Evolutionary conservation across 2,113 vertebrate species (phyloP), one percentile per base, ranked within the genome.

Genomic region (Caranx ignobilis): DNA sequence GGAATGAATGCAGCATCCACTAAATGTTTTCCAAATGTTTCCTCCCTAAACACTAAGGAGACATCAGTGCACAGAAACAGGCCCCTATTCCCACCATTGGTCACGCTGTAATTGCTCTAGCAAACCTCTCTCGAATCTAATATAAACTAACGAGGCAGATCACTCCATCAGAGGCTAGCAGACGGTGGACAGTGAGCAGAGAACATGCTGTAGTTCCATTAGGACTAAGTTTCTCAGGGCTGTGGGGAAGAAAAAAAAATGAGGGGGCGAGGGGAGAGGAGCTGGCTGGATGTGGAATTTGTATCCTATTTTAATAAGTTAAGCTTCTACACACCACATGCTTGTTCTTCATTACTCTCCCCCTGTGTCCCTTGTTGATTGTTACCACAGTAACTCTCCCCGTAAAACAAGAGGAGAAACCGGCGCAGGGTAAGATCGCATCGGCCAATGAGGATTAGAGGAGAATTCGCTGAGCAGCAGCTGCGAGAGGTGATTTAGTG

Each of bases 201-300:
- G 32, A 83, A 91, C 89, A 93, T 75, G 82, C 68, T 93, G 91
- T 71, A 88, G 69, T 89, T 92, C 89, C 89, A 91, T 93, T 91
- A 93, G 32, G 67, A 11, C 34, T 32, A 64, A 32, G 66, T 79
- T 87, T 85, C 79, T 84, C 79, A 85, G 52, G 68, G 50, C 62
- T 69, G 75, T 43, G 57, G 21, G 55, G 57, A 55, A 48, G 55
- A 60, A 65, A 35, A 67, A 65, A 64, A 69, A 37, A 4, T 26
- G 26, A 26, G 32, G 26, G 21, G 69, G 26, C 26, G 61, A 34
- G 32, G 31, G 9, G 15, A n/a, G 13, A 31, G 43, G 12, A 34
- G 15, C 45, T 54, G 39, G 56, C 67, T 52, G 60, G 19, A 80
- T 32, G 50, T 75, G 19, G 1, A 59, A 75, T 75, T 75, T 61